phyloP scores from a whole-genome alignment of 2,797 vertebrate species.

The Melanotaenia trifasciata region DNA sequence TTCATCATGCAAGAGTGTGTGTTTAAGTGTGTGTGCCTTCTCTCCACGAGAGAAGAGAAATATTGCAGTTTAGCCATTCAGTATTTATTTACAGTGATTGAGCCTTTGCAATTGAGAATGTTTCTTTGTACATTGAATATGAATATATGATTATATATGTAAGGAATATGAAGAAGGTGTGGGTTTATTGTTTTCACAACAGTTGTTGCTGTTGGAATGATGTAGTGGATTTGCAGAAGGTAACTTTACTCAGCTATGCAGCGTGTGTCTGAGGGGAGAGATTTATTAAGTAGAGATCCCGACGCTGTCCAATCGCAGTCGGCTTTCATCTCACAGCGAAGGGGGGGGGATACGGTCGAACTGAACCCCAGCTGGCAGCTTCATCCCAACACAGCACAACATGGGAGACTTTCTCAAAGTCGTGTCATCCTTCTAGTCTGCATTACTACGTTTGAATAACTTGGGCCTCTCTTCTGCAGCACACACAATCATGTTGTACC shows the following conservation, averaged over 20 bases:
- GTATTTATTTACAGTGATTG: slow-evolving; percentile 98
- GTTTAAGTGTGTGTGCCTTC: slow-evolving; percentile 22
- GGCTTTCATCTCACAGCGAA: slow-evolving; percentile 1
- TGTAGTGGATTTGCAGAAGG: slow-evolving; percentile 35
- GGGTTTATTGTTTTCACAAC: slow-evolving; percentile 63
- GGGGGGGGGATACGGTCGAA: not conserved
- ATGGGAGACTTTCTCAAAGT: slow-evolving; percentile 15
- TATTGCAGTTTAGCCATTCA: slow-evolving; percentile 90
- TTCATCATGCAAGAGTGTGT: slow-evolving; percentile 13
- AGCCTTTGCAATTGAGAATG: slow-evolving; percentile 97
- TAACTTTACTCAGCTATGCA: slow-evolving; percentile 78
- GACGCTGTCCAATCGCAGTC: slow-evolving; percentile 20
- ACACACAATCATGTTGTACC: slow-evolving; percentile 42
- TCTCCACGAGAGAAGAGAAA: slow-evolving; percentile 68
- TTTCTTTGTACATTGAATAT: slow-evolving; percentile 97
- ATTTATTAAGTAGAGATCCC: not conserved
- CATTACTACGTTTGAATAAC: slow-evolving; percentile 12
- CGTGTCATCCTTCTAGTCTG: slow-evolving; percentile 9
- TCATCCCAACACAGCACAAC: slow-evolving; percentile 20
- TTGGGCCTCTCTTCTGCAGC: slow-evolving; percentile 40
- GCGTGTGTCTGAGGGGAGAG: slow-evolving; percentile 40
- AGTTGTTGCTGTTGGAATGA: slow-evolving; percentile 37
- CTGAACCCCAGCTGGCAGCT: slow-evolving; percentile 6
- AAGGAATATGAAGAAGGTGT: slow-evolving; percentile 82
- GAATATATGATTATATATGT: slow-evolving; percentile 89